Evolutionary conservation across 1,140 invertebrate species (phyloP), one percentile per base, ranked within the genome.

Genomic region (Drosophila truncata): DNA sequence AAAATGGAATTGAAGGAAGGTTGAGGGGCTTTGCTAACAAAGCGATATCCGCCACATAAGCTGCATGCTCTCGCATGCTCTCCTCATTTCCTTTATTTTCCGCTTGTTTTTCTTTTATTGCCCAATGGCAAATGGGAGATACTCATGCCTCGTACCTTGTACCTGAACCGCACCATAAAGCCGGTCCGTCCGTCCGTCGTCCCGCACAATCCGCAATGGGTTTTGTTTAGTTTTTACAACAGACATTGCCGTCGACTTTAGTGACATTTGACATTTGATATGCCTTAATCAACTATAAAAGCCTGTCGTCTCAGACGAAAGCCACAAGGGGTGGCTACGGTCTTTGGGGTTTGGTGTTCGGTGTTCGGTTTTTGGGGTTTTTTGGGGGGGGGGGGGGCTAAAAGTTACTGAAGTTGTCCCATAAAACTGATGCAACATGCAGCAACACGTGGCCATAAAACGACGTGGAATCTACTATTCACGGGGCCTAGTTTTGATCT

Each of bases 281-380:
- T 90, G 85, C 78, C 86, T 90, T 90, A 90, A 90, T 90, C 85
- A 90, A 90, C 85, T 90, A 90, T 90, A 90, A 90, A 90, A 90
- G 85, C 78, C 75, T 72, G 55, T 65, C 58, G 59, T 71, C 58
- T 64, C 66, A 80, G 77, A 65, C 82, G 73, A 78, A 75, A 41
- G 64, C 37, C 49, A 16, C 4, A 23, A n/a, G 25, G 31, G 55
- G 54, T 49, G 63, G 55, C 62, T 25, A 10, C 47, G 9, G 27
- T 42, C n/a, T 50, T 31, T 29, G 39, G 39, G 25, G 39, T 7
- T 14, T 8, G 33, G 31, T 11, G 31, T 33, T 33, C 31, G 3
- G 29, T 3, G 41, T 20, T 18, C 1, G 39, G 39, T 5, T 2
- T 23, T 39, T 25, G 35, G 37, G 5, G 42, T 29, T 23, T 33